A percentile compares a stretch with the other conserved stretches of the same genome.
phyloP scores from a whole-genome alignment of 2,113 vertebrate genomes.

The Ameiurus melas region DNA sequence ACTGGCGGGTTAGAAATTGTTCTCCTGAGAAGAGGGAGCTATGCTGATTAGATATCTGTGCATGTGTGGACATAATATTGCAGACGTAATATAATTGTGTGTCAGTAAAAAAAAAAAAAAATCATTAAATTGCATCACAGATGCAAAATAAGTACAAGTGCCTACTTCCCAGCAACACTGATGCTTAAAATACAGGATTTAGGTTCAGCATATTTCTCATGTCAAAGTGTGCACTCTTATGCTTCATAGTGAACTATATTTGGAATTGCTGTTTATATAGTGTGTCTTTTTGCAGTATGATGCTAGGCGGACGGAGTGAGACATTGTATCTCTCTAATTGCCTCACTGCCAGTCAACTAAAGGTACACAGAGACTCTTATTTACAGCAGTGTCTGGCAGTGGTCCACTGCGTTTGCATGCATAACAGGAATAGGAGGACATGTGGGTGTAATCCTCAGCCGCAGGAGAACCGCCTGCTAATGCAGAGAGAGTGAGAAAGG shows the following conservation, averaged over 20 bases:
- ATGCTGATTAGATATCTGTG: slow-evolving; percentile 20
- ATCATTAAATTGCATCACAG: not conserved
- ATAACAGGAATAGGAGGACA: slow-evolving; percentile 47
- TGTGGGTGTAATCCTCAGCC: slow-evolving; percentile 51
- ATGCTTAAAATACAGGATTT: not conserved
- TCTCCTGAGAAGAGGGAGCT: slow-evolving; percentile 1
- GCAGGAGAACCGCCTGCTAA: slow-evolving; percentile 42
- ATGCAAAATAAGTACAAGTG: not conserved
- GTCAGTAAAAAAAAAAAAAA: not conserved
- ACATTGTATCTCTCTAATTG: slow-evolving; percentile 50
- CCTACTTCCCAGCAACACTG: not conserved
- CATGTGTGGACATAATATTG: not conserved
- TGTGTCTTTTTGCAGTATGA: slow-evolving; percentile 33
- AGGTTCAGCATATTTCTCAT: slow-evolving; percentile 16
- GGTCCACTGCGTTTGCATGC: slow-evolving; percentile 49
- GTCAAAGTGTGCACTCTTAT: slow-evolving; percentile 34
- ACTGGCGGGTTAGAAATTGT: slow-evolving; percentile 11
- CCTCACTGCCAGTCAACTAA: slow-evolving; percentile 52
- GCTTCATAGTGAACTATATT: slow-evolving; percentile 41
- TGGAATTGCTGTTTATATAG: slow-evolving; percentile 23
- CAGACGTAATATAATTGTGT: not conserved
- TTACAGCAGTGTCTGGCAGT: slow-evolving; percentile 37
- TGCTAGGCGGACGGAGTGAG: slow-evolving; percentile 28
- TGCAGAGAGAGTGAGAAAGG: not conserved
- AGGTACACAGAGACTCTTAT: slow-evolving; percentile 51